Conservation (phyloP, 2,113 vertebrate species). For the Cheilinus undulatus region DNA sequence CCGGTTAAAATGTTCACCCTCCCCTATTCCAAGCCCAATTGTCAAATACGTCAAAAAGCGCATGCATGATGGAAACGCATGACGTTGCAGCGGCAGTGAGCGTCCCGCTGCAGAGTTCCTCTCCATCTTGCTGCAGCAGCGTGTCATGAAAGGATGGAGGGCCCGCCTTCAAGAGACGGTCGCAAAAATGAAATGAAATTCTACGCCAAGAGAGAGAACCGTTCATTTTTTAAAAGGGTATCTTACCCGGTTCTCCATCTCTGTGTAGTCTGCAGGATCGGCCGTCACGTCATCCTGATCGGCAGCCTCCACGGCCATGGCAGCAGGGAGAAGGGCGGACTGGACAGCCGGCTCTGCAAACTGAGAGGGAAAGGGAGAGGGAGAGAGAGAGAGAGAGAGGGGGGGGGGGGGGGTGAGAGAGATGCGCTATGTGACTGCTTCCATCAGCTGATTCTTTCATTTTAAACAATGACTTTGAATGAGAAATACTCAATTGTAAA, state of each 20-base stretch:
- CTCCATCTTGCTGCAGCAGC: slow-evolving; percentile 36
- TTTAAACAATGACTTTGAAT: no score
- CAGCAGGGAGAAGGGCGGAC: slow-evolving; percentile 42
- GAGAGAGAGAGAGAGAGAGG: not conserved
- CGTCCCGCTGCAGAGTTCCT: slow-evolving; percentile 3
- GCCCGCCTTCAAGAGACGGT: slow-evolving; percentile 1
- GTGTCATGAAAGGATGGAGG: not conserved
- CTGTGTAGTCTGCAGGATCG: slow-evolving; percentile 63
- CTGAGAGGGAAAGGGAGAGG: not conserved
- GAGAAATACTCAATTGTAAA: not conserved
- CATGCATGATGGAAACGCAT: not conserved
- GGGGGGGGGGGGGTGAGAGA: not conserved
- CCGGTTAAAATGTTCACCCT: not conserved
- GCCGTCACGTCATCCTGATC: slow-evolving; percentile 37
- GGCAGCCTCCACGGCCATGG: slow-evolving; percentile 72
- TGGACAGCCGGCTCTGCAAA: slow-evolving; percentile 19
- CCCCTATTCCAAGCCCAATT: not conserved
- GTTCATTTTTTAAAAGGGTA: no score
- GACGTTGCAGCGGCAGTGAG: not conserved
- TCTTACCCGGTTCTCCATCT: slow-evolving; percentile 78
- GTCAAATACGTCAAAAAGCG: not conserved
- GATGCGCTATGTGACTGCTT: not conserved
- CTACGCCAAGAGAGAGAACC: no score
- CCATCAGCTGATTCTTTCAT: no score
- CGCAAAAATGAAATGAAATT: not conserved